Conservation (phyloP, 2,797 vertebrate genomes). For the Lemur catta region DNA sequence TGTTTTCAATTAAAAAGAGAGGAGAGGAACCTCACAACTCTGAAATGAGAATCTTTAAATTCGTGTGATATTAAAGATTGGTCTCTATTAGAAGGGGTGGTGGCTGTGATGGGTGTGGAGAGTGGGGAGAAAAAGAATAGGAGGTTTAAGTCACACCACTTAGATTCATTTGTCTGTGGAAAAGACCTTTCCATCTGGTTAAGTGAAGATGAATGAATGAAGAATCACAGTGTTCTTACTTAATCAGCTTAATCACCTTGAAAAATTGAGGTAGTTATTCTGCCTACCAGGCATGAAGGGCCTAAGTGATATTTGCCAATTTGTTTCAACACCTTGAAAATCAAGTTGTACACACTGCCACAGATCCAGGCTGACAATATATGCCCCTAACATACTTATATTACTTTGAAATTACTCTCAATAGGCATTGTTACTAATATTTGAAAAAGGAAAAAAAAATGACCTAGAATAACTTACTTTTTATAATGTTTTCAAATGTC, state of each 20-base stretch:
- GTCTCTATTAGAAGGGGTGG: not conserved
- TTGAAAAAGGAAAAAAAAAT: not conserved
- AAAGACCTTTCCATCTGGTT: constrained; percentile 62
- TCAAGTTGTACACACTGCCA: not conserved
- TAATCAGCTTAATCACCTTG: constrained; percentile 75
- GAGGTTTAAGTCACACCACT: not conserved
- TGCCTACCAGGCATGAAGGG: constrained; percentile 57
- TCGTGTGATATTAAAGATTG: not conserved
- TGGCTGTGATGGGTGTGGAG: not conserved
- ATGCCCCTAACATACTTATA: not conserved
- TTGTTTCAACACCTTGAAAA: constrained; percentile 51
- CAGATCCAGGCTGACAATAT: not conserved
- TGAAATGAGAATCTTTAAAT: constrained; percentile 20
- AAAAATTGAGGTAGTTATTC: constrained; percentile 68
- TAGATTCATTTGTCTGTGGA: constrained; percentile 41
- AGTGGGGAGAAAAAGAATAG: not conserved
- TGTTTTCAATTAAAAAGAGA: constrained; percentile 50
- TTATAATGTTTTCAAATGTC: not conserved
- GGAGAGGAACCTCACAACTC: not conserved
- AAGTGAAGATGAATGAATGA: constrained; percentile 67
- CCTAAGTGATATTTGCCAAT: constrained; percentile 40
- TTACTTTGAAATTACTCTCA: constrained; percentile 12
- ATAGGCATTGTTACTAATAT: not conserved
- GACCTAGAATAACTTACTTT: not conserved
- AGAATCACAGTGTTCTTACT: constrained; percentile 59